Conservation (phyloP, 2,113 vertebrate genomes). For the Dicentrarchus labrax region DNA sequence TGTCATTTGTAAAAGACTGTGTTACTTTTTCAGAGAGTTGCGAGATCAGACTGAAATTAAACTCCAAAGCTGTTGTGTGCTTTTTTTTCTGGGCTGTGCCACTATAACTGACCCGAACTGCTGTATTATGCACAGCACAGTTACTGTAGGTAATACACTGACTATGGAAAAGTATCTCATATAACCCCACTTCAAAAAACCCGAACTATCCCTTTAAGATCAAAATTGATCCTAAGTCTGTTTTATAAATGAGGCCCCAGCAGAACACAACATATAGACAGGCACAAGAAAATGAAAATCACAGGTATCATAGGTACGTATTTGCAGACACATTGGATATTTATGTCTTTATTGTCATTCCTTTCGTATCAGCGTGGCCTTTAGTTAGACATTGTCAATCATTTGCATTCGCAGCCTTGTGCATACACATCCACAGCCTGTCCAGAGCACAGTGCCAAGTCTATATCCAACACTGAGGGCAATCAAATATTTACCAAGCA, state of each 20-base stretch:
- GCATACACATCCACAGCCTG: slow-evolving; percentile 34
- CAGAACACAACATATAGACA: background rate
- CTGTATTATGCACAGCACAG: too few relatives aligned
- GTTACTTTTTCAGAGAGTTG: background rate
- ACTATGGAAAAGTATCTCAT: too few relatives aligned
- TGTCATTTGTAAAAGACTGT: too few relatives aligned
- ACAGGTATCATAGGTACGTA: background rate
- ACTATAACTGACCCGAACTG: too few relatives aligned
- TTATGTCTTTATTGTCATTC: background rate
- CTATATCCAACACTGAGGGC: slow-evolving; percentile 40
- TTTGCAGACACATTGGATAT: slow-evolving; percentile 27
- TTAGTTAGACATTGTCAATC: slow-evolving; percentile 27
- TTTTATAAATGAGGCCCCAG: too few relatives aligned
- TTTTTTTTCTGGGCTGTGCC: too few relatives aligned
- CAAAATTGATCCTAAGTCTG: too few relatives aligned
- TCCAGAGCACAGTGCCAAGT: slow-evolving; percentile 36
- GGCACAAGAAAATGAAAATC: background rate
- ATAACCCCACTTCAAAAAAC: too few relatives aligned
- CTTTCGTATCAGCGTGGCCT: slow-evolving; percentile 5
- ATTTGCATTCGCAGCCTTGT: slow-evolving; percentile 42
- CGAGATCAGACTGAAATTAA: too few relatives aligned
- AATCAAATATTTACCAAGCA: slow-evolving; percentile 62
- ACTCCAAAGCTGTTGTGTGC: too few relatives aligned
- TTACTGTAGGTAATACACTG: too few relatives aligned
- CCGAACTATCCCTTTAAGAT: too few relatives aligned